Evolutionary conservation across 92 coral and sea anemone species (phyloP).

Genomic region (Scolanthus callimorphus): DNA sequence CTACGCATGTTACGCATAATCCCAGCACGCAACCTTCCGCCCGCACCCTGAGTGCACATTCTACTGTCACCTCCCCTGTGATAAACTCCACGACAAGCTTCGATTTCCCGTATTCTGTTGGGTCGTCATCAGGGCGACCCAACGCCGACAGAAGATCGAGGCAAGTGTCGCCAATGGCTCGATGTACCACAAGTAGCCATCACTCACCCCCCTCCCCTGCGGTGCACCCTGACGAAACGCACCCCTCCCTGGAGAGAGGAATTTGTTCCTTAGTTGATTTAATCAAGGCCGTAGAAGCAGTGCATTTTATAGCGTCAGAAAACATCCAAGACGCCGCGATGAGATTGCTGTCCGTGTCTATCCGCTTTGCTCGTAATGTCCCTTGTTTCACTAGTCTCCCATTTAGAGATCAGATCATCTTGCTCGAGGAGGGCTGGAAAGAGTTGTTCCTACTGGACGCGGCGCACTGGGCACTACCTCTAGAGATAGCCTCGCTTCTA

Average conservation of each 20-base stretch:
- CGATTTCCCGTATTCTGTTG: no score
- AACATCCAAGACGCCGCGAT: slow-evolving; percentile 71
- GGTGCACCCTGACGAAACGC: background rate
- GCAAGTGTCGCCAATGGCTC: background rate
- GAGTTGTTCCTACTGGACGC: slow-evolving; percentile 92
- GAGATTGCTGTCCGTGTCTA: slow-evolving; percentile 67
- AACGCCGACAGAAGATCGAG: no score
- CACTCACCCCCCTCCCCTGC: slow-evolving; percentile 7
- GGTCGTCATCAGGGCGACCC: no score
- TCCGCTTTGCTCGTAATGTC: slow-evolving; percentile 85
- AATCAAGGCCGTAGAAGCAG: slow-evolving; percentile 65
- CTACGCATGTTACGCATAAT: no score
- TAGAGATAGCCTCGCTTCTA: slow-evolving; percentile 51
- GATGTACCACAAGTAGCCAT: background rate
- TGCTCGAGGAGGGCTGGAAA: slow-evolving; percentile 94
- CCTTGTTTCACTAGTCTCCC: slow-evolving; percentile 80
- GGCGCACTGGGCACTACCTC: slow-evolving; percentile 81
- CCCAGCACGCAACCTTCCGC: no score
- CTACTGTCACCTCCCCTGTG: no score
- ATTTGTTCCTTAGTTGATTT: slow-evolving; percentile 49
- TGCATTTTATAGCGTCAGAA: slow-evolving; percentile 65
- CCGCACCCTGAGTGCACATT: no score
- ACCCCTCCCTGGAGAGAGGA: slow-evolving; percentile 5
- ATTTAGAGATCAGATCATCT: slow-evolving; percentile 94
- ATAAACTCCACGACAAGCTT: no score